These are phyloP conservation scores for Sitobion miscanthi DNA, from an alignment of 1,140 invertebrate species.

Conservation along the genomic window DNA sequence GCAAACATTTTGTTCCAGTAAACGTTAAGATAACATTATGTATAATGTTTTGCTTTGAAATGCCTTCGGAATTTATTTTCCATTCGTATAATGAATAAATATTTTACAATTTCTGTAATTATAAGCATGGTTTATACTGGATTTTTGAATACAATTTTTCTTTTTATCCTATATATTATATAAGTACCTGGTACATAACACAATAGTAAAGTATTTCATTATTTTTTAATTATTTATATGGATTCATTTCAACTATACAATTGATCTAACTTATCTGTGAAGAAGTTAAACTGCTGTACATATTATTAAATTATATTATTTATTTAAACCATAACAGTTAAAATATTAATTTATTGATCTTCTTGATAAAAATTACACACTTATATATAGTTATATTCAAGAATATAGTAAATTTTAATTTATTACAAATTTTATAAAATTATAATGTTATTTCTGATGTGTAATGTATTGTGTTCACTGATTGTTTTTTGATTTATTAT, in stretches of 20 bases:
- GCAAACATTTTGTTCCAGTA: not conserved
- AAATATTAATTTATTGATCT: not conserved
- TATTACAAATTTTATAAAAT: not conserved
- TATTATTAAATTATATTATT: not conserved
- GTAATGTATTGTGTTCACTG: too few species aligned
- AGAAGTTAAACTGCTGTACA: not conserved
- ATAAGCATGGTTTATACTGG: not conserved
- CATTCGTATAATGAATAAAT: not conserved
- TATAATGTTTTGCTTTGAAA: slow-evolving; percentile 7
- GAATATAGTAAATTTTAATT: not conserved
- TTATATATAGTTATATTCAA: not conserved
- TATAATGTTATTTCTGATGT: not conserved
- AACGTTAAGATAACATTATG: not conserved
- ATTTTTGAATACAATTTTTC: too few species aligned
- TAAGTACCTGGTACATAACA: too few species aligned
- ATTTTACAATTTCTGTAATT: not conserved
- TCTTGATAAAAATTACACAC: not conserved
- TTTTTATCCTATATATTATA: not conserved
- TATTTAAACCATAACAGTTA: fast-evolving
- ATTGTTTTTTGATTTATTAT: too few species aligned
- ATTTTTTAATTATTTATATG: not conserved
- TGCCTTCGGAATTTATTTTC: not conserved
- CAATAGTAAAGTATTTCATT: not conserved
- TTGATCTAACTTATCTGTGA: not conserved
- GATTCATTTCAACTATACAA: not conserved